Percentiles rank a stretch among this genome's conserved stretches.
Conservation (phyloP, 2,113 vertebrate species). For the Myocastor coypus region DNA sequence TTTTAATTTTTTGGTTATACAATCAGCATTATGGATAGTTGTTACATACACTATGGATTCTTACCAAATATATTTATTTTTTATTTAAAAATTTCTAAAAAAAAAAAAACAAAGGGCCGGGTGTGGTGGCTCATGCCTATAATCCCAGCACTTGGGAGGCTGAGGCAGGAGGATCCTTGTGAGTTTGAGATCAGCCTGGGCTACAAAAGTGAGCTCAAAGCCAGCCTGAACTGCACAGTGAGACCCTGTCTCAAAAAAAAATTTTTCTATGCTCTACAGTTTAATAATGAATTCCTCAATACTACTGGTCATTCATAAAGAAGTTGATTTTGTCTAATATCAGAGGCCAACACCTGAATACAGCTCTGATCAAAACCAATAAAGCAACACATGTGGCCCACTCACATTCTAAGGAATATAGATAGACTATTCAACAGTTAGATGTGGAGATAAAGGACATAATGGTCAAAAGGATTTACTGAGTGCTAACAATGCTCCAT, state of each 20-base stretch:
- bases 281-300: conserved; percentile 8
- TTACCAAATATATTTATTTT: not conserved
- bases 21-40: conserved; percentile 5
- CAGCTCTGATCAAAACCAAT: conserved; percentile 18
- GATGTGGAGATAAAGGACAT: conserved; percentile 12
- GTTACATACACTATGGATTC: not conserved
- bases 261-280: not conserved
- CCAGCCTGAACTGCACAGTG: no score
- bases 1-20: not conserved
- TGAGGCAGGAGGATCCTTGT: no score
- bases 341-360: not conserved
- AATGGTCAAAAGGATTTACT: conserved; percentile 2
- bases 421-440: conserved; percentile 13
- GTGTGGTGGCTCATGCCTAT: no score
- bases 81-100: not conserved
- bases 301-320: not conserved
- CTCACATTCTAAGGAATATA: not conserved
- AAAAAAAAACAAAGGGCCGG: no score
- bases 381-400: not conserved
- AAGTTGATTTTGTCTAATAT: conserved; percentile 2
- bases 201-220: no score
- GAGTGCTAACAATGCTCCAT: not conserved
- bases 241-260: no score
- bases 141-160: no score
- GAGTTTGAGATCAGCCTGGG: no score